A percentile compares a stretch with the other conserved stretches of the same genome.
phyloP scores from a whole-genome alignment of 2,797 vertebrate species.

The Rachycentron canadum region DNA sequence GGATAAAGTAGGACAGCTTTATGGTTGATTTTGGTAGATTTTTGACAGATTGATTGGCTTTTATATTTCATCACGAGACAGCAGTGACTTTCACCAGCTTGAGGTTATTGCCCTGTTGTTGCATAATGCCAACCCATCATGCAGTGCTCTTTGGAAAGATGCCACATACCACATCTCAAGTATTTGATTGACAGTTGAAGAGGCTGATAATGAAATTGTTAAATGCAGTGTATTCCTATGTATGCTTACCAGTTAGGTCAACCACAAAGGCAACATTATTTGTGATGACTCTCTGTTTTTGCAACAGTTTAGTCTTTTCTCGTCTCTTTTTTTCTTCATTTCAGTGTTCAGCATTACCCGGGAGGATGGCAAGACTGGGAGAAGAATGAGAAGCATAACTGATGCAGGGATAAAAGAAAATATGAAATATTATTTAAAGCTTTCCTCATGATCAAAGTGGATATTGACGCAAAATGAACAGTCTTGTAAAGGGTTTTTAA shows the following conservation, averaged over 20 bases:
- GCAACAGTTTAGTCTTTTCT: conserved; percentile 27
- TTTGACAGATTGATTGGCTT: background rate
- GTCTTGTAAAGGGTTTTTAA: conserved; percentile 25
- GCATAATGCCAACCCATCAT: conserved; percentile 14
- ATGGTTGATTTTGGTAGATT: background rate
- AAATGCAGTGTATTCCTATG: background rate
- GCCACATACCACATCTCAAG: background rate
- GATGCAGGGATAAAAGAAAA: conserved; percentile 33
- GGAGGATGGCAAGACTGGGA: conserved; percentile 96
- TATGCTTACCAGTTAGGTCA: background rate
- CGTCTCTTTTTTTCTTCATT: conserved; percentile 50
- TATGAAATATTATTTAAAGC: background rate
- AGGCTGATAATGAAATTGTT: background rate
- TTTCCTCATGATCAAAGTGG: conserved; percentile 4
- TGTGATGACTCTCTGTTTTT: background rate
- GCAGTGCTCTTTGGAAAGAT: conserved; percentile 21
- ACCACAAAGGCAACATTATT: background rate
- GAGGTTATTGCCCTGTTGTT: conserved; percentile 29
- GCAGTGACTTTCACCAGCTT: background rate
- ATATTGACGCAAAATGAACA: background rate
- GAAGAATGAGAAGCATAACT: conserved; percentile 80
- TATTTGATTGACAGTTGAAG: background rate
- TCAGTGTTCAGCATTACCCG: conserved; percentile 89
- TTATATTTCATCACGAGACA: conserved; percentile 13
- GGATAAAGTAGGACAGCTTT: background rate